phyloP scores from a whole-genome alignment of 2,113 vertebrate genomes.

The Sciurus niger region DNA sequence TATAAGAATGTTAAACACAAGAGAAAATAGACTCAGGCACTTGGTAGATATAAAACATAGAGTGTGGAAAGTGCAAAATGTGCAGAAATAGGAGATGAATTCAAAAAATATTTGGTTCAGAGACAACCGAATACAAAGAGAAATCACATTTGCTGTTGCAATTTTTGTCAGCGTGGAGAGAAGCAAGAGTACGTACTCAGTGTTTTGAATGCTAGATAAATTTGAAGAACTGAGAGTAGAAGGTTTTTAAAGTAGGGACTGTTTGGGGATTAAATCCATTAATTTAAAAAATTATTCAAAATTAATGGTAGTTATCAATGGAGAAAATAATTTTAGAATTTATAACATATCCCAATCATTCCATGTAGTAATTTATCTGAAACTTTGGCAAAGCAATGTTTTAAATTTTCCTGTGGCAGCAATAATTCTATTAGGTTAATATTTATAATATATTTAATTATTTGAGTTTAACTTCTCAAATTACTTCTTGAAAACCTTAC shows the following conservation, averaged over 20 bases:
- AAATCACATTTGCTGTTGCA: neutral
- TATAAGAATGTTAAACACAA: neutral
- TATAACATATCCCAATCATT: neutral
- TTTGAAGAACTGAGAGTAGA: neutral
- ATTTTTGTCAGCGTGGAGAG: neutral
- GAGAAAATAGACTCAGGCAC: neutral
- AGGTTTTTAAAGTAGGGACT: neutral
- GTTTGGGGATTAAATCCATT: neutral
- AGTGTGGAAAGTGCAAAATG: neutral
- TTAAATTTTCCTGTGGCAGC: neutral
- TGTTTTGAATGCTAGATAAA: neutral
- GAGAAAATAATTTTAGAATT: neutral
- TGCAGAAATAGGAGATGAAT: neutral
- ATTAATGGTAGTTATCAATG: neutral
- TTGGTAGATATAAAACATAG: neutral
- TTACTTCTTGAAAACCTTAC: neutral
- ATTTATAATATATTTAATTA: neutral
- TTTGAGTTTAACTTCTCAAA: constrained; percentile 38
- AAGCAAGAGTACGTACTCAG: neutral
- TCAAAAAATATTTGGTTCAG: constrained; percentile 4
- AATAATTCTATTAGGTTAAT: neutral
- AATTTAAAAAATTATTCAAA: neutral
- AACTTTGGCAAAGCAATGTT: neutral
- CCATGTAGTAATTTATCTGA: neutral
- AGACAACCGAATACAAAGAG: neutral